phyloP scores from a whole-genome alignment of 2,113 vertebrate species.

The Vombatus ursinus region DNA sequence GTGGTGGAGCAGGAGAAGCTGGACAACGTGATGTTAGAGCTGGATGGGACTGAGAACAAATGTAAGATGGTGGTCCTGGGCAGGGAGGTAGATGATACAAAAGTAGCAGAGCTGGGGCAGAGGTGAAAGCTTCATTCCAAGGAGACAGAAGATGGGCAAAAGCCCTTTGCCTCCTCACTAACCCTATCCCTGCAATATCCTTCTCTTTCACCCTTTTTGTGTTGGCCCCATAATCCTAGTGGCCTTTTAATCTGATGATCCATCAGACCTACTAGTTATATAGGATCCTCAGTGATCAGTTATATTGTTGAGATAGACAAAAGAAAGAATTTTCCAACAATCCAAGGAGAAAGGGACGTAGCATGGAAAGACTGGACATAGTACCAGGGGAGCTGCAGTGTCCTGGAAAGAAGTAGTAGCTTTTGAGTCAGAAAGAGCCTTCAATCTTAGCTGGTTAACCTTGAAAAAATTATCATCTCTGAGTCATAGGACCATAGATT shows the following conservation, averaged over 20 bases:
- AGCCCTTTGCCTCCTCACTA: not conserved
- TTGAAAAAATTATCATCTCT: not conserved
- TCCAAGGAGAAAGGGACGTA: not conserved
- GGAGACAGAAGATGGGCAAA: not conserved
- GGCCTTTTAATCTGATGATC: not conserved
- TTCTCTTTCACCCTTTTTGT: not conserved
- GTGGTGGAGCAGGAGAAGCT: slow-evolving; percentile 94
- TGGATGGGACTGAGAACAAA: slow-evolving; percentile 95
- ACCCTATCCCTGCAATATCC: not conserved
- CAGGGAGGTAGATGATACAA: not conserved
- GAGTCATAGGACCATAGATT: not conserved
- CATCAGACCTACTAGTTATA: not conserved
- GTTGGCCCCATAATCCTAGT: not conserved
- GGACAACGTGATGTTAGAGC: slow-evolving; percentile 92
- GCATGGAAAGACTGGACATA: not conserved
- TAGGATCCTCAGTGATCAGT: not conserved
- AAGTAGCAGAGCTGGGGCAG: not conserved
- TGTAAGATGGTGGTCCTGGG: slow-evolving; percentile 82
- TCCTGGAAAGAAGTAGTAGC: not conserved
- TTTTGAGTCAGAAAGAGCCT: not conserved
- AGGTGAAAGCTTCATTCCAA: not conserved
- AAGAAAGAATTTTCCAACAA: not conserved
- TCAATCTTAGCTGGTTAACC: not conserved
- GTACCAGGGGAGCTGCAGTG: not conserved
- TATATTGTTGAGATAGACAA: not conserved